Evolutionary conservation across 1,140 invertebrate genomes (phyloP).

Genomic region (Neotoxoptera formosana): DNA sequence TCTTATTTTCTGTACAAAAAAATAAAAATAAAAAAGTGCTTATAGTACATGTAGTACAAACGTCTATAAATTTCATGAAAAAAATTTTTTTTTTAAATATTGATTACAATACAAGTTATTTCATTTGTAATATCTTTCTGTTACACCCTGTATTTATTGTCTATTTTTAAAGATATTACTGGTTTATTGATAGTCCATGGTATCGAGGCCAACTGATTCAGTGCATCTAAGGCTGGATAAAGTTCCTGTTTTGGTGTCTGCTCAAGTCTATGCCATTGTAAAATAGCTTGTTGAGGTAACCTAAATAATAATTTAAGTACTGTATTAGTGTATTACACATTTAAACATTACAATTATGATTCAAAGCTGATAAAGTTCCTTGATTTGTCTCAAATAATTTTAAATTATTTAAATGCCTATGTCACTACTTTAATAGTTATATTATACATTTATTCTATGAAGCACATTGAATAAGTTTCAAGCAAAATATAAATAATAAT

Average conservation of each 20-base stretch:
- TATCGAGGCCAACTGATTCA: conserved; percentile 88
- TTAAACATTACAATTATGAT: neutral
- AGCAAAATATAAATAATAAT: neutral
- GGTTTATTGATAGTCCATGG: conserved; percentile 90
- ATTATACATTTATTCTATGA: neutral
- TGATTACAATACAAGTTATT: too few species aligned
- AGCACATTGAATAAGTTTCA: neutral
- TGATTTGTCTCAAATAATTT: neutral
- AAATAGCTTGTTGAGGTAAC: conserved; percentile 66
- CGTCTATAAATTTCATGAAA: too few species aligned
- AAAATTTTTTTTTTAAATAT: too few species aligned
- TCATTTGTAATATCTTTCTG: too few species aligned
- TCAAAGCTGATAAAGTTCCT: neutral
- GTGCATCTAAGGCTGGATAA: conserved; percentile 84
- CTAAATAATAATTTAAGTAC: conserved; percentile 61
- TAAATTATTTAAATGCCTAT: too few species aligned
- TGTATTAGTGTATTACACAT: neutral
- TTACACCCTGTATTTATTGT: neutral
- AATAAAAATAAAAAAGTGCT: too few species aligned
- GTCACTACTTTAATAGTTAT: neutral
- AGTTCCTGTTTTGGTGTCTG: conserved; percentile 70
- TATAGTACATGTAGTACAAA: too few species aligned
- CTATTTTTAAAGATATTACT: conserved; percentile 64
- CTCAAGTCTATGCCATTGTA: conserved; percentile 72
- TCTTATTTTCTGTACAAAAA: too few species aligned